phyloP scores from a whole-genome alignment of 2,888 invertebrate genomes.

The Laspeyria flexula region DNA sequence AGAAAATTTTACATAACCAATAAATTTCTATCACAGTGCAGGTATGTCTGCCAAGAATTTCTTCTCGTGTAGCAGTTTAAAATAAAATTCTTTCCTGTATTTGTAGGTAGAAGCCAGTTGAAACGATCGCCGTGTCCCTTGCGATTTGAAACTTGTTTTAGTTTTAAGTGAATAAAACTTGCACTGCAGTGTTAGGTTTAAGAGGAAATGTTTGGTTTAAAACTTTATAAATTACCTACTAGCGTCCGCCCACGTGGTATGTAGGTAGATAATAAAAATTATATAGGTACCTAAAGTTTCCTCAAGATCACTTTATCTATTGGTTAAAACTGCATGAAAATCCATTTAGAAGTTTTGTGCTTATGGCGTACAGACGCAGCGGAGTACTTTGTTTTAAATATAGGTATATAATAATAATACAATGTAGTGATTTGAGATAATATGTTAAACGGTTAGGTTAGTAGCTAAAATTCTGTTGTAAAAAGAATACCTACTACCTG shows the following conservation, averaged over 20 bases:
- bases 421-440: no score
- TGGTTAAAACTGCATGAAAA: no score
- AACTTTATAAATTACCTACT: constrained; percentile 29
- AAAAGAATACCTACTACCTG: constrained; percentile 18
- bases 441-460: constrained; percentile 14
- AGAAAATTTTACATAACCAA: neutral
- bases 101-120: constrained; percentile 20
- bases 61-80: constrained; percentile 19
- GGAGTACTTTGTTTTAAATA: no score
- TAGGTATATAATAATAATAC: no score
- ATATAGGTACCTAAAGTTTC: no score
- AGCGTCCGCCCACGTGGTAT: no score
- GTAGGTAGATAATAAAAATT: no score
- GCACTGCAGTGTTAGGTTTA: constrained; percentile 18
- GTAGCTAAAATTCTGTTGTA: constrained; percentile 5
- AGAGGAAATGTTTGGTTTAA: constrained; percentile 15
- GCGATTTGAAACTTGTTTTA: constrained; percentile 27
- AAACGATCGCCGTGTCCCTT: constrained; percentile 20
- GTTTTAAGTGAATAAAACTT: constrained; percentile 35
- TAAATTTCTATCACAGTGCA: constrained; percentile 2
- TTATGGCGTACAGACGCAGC: no score
- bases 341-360: no score
- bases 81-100: constrained; percentile 28
- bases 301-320: no score
- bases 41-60: constrained; percentile 19